Base-by-base conservation (phyloP, 2,797 vertebrate species). In the Chloroceryle amazona region DNA sequence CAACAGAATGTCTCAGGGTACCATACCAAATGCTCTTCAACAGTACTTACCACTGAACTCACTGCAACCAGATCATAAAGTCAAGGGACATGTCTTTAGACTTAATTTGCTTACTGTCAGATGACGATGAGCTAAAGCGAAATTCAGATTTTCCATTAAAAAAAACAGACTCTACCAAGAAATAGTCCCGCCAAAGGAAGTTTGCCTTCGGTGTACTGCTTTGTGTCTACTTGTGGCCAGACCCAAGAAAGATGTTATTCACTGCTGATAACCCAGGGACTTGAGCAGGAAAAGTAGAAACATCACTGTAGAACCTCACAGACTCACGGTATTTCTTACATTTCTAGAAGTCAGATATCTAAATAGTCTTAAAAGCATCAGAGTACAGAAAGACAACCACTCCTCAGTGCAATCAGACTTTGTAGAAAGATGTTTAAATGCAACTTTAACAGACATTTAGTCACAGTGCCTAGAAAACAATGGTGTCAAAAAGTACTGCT, bases 211-310 rank as follows among this genome's bases (percentile, higher is more conserved):
- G 13, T 42, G 57, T 17, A 81, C 6, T 20, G 37, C 31, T 63
- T n/a, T 31, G 4, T 10, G 10, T 4, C 2, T 28, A 33, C 37
- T 47, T 66, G 29, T 75, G 54, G 68, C 4, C 46, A 92, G 60
- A 57, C 13, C 18, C 21, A 82, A 47, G 29, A 63, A 0, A 72
- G 7, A 54, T 8, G 11, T 55, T 67, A 90, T 47, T 82, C 86
- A 85, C n/a, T 41, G 57, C 57, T 88, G 68, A 60, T 37, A 93
- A 74, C 44, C 52, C 79, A 86, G 71, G 12, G 35, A 54, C 67
- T 41, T 41, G 15, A 74, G 33, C 10, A 19, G 28, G 3, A 11
- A 68, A 76, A 84, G 41, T 16, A 81, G 54, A 81, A 93, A 82
- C 5, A 58, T 55, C 42, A 91, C 74, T 22, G 60, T 10, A 72